Percentiles rank a stretch among this genome's conserved stretches.
These are phyloP conservation scores for Notolepis coatsorum DNA, from an alignment of 2,797 vertebrate genomes.

Conservation along the genomic window DNA sequence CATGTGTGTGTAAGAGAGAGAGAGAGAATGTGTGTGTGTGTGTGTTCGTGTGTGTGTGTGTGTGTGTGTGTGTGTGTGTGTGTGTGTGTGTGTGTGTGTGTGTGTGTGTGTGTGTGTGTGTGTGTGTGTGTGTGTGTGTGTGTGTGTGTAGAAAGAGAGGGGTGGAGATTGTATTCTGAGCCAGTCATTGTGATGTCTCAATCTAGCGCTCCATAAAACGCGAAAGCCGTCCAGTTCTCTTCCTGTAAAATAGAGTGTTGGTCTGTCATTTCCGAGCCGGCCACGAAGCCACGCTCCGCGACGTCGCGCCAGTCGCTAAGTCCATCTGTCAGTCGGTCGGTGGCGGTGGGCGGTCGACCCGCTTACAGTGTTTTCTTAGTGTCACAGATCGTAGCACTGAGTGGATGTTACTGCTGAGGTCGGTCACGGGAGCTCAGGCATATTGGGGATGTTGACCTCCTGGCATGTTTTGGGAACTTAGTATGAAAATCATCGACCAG, in stretches of 20 bases:
- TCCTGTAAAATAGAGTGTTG: constrained; percentile 54
- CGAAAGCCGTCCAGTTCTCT: constrained; percentile 58
- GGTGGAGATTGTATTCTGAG: constrained; percentile 52
- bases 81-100: constrained; percentile 36
- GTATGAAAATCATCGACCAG: too few relatives aligned
- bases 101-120: neutral
- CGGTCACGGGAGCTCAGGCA: too few relatives aligned
- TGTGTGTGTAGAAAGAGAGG: constrained; percentile 20
- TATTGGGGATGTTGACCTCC: too few relatives aligned
- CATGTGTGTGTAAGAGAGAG: constrained; percentile 16
- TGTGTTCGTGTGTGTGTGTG: constrained; percentile 19
- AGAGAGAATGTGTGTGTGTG: constrained; percentile 4
- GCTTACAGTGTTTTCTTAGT: too few relatives aligned
- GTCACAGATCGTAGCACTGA: too few relatives aligned
- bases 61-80: constrained; percentile 22
- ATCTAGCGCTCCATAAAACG: constrained; percentile 53
- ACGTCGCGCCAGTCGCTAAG: constrained; percentile 45
- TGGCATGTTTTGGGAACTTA: too few relatives aligned
- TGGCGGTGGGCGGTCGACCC: too few relatives aligned
- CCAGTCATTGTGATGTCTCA: constrained; percentile 63
- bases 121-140: neutral
- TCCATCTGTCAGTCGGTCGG: constrained; percentile 37
- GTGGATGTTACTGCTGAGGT: too few relatives aligned
- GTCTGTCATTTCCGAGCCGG: constrained; percentile 60
- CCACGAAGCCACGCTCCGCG: constrained; percentile 25